These are phyloP conservation scores for Agriopis leucophaearia DNA, from an alignment of 2,888 invertebrate species.

Conservation along the genomic window DNA sequence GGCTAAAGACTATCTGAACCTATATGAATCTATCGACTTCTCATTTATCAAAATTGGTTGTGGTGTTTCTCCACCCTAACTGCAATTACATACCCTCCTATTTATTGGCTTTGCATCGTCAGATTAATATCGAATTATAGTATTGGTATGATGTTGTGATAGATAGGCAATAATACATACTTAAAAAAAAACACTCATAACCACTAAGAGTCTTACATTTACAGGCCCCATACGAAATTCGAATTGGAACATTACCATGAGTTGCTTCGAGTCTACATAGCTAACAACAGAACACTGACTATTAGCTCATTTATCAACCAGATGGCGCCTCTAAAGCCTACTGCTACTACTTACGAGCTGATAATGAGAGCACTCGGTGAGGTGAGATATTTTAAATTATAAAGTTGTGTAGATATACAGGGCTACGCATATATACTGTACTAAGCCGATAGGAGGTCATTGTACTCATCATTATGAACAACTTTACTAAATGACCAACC, in stretches of 20 bases:
- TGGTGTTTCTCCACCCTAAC: too few species aligned
- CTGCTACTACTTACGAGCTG: slow-evolving; percentile 84
- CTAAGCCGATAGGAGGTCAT: too few species aligned
- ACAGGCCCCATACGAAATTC: slow-evolving; percentile 72
- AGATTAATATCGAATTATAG: too few species aligned
- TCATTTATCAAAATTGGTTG: too few species aligned
- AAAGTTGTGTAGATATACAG: too few species aligned
- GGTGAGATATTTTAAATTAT: slow-evolving; percentile 54
- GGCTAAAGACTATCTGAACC: too few species aligned
- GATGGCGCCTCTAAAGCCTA: slow-evolving; percentile 78
- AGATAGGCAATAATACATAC: not conserved
- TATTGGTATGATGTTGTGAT: not conserved
- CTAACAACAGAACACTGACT: slow-evolving; percentile 81
- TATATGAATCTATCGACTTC: too few species aligned
- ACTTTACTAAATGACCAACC: too few species aligned
- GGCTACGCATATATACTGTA: too few species aligned
- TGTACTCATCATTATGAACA: too few species aligned
- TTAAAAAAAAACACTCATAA: not conserved
- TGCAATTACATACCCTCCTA: too few species aligned
- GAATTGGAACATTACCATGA: slow-evolving; percentile 84
- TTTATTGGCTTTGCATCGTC: too few species aligned
- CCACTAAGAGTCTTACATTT: not conserved
- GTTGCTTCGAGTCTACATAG: slow-evolving; percentile 85
- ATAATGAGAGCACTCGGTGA: slow-evolving; percentile 86
- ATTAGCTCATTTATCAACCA: slow-evolving; percentile 76